Base-by-base conservation (phyloP, 2,113 vertebrate species). In the Scalopus aquaticus region DNA sequence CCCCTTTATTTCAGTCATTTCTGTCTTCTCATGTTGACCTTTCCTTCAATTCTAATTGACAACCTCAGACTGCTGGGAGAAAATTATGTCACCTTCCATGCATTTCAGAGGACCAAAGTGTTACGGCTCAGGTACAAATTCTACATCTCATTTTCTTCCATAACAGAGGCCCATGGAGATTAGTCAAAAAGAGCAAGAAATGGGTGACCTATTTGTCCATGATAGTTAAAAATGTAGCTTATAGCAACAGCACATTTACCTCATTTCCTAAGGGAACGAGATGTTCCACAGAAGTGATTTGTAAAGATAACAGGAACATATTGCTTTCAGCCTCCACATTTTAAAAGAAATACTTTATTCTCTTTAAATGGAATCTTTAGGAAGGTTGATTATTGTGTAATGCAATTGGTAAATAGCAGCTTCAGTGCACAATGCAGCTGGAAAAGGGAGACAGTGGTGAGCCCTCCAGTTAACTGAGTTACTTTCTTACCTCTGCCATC, bases 11-110 rank as follows among this genome's bases (percentile, higher is more conserved):
- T 86, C 90, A 94, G 95, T 95, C 78, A 93, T 77, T 79, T 96
- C 56, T 77, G 62, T 37, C 77, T 95, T 94, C 77, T 95, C 79
- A 84, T 80, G 76, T 62, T 91, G 94, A 94, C 87, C 92, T 94
- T 94, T 93, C 44, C 77, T 77, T 92, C 87, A 92, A 62, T 95
- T 94, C 85, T 95, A 90, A 92, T 82, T 86, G 91, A 90, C n/a
- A 84, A 22, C 80, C 56, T 39, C 24, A 32, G 37, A 94, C 69
- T 84, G 16, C 80, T 92, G 11, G 69, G 80, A 91, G 81, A 90
- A 92, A 92, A 96, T 93, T 81, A 88, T 92, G 73, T 65, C 84
- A 73, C 73, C 56, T 51, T 81, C 49, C 30, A 77, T 87, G 32
- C 56, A 88, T 91, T 90, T 81, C 69, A 88, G 44, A 80, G 54